Evolutionary conservation across 2,113 vertebrate species (phyloP).

Genomic region (Turnix velox): DNA sequence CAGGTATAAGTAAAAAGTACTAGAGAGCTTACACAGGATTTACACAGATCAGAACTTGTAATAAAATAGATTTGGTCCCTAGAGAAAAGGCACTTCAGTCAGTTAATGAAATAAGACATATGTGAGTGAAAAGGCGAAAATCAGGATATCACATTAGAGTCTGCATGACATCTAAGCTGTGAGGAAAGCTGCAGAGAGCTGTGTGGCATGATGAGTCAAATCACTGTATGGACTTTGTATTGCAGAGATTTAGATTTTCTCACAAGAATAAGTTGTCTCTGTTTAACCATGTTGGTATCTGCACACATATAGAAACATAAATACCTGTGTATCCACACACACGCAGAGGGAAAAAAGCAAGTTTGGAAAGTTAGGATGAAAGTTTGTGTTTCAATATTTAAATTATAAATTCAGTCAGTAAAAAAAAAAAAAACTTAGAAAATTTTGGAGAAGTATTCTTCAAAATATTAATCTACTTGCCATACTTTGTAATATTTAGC

Average conservation of each 20-base stretch:
- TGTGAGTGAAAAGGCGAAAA: background rate
- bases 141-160: background rate
- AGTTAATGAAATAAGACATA: background rate
- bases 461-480: background rate
- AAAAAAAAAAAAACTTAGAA: background rate
- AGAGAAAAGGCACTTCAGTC: background rate
- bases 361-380: background rate
- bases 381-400: background rate
- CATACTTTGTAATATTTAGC: background rate
- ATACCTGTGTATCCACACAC: rapidly evolving
- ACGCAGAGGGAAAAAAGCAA: background rate
- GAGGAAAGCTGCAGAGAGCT: background rate
- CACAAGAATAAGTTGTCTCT: background rate
- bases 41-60: background rate
- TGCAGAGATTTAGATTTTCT: background rate
- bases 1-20: background rate
- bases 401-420: background rate
- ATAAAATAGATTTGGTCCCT: background rate
- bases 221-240: background rate
- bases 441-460: background rate
- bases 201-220: background rate
- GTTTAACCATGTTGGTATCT: background rate
- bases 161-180: background rate
- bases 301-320: background rate
- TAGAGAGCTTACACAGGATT: background rate